Evolutionary conservation across 2,797 vertebrate genomes (phyloP), one percentile per base, ranked within the genome.

Genomic region (Scarus forsteni): DNA sequence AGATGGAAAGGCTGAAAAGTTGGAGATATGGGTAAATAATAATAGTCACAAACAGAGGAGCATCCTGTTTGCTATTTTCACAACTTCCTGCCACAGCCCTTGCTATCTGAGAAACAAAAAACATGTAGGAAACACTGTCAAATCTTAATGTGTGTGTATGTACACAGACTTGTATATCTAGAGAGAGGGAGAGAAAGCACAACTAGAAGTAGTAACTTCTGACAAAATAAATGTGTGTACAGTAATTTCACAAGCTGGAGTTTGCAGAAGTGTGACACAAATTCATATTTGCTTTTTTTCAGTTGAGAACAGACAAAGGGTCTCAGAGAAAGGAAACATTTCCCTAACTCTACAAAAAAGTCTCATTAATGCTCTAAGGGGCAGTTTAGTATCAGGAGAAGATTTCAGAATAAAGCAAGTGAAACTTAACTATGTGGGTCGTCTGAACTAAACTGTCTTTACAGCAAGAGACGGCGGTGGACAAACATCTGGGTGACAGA

Each of bases 21-120:
- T 53, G 66, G 27, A 46, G 78, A 88, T 83, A 87, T 69, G 71
- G 57, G 34, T 57, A 51, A 65, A 68, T 57, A 70, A 77, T 80
- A 85, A 85, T 79, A 70, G 61, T 39, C 79, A 81, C 59, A 27
- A 90, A 89, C 69, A 87, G 63, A 75, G 71, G 84, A 75, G 78
- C 85, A 86, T 89, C 80, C 83, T 88, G 88, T 89, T 75, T 1
- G 12, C 80, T 75, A 84, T 83, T 80, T 90, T 85, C 89, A 87
- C 77, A 90, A 90, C 84, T 90, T 92, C 90, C 91, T 89, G 85
- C 79, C 75, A 69, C 73, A 70, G 55, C 46, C 45, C 46, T 60
- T 51, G 63, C 62, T 86, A 84, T 84, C 85, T 84, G 77, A 80
- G 88, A 81, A 88, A 91, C 78, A 82, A 50, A 51, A 51, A 19